These are phyloP conservation scores for Graptemys geographica DNA, from an alignment of 2,797 vertebrate genomes.

Conservation along the genomic window DNA sequence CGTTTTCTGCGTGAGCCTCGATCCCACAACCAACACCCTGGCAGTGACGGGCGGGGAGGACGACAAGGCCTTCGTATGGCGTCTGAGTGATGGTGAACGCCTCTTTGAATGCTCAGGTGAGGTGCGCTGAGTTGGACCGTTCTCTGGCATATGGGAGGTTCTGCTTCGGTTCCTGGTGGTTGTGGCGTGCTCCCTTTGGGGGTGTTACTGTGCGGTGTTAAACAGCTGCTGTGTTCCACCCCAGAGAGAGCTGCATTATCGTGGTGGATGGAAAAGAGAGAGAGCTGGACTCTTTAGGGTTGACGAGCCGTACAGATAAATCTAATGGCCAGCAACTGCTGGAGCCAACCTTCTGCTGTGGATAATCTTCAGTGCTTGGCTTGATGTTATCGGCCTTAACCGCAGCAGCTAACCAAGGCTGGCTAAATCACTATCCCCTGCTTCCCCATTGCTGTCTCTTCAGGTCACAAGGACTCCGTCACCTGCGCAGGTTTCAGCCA, in stretches of 20 bases:
- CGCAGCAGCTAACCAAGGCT: not conserved
- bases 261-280: not conserved
- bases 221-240: not conserved
- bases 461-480: slow-evolving; percentile 98
- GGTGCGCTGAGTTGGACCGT: not conserved
- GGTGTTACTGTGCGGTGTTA: not conserved
- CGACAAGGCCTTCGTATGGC: slow-evolving; percentile 95
- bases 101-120: slow-evolving; percentile 93
- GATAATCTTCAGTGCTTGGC: not conserved
- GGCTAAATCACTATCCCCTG: not conserved
- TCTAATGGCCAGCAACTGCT: not conserved
- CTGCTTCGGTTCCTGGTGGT: not conserved
- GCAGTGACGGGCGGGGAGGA: slow-evolving; percentile 95
- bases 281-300: not conserved
- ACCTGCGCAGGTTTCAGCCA: slow-evolving; percentile 93
- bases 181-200: not conserved
- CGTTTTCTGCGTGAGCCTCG: slow-evolving; percentile 94
- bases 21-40: slow-evolving; percentile 90
- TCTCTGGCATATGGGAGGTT: not conserved
- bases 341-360: not conserved
- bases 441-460: not conserved
- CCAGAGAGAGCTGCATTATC: not conserved
- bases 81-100: slow-evolving; percentile 90
- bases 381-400: not conserved
- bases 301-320: not conserved